These are phyloP conservation scores for Oryzias melastigma DNA, from an alignment of 2,113 vertebrate species.

Conservation along the genomic window DNA sequence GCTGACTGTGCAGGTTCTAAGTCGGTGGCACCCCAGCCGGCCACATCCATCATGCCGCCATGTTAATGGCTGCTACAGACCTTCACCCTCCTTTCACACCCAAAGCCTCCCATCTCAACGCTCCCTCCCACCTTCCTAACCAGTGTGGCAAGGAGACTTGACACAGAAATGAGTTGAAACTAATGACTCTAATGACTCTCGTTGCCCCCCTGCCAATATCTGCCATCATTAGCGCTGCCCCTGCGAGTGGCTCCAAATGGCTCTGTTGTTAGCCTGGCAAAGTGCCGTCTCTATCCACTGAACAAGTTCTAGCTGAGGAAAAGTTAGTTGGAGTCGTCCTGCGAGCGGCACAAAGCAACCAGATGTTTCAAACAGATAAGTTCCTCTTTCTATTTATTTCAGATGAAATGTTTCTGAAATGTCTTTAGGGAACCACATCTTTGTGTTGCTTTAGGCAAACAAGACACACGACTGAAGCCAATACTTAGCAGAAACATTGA, in stretches of 20 bases:
- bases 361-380: too few relatives aligned
- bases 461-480: too few relatives aligned
- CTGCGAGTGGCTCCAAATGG: constrained; percentile 54
- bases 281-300: constrained; percentile 22
- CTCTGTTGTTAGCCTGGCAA: constrained; percentile 44
- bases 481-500: too few relatives aligned
- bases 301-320: constrained; percentile 11
- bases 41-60: constrained; percentile 56
- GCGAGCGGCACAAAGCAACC: too few relatives aligned
- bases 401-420: too few relatives aligned
- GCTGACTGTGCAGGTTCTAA: constrained; percentile 57
- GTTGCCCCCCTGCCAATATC: constrained; percentile 50
- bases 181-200: constrained; percentile 64
- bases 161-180: constrained; percentile 66
- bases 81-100: constrained; percentile 13
- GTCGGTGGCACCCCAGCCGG: constrained; percentile 41
- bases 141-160: constrained; percentile 49
- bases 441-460: too few relatives aligned
- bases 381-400: too few relatives aligned
- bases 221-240: constrained; percentile 49
- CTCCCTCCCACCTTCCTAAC: constrained; percentile 9
- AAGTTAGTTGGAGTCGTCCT: too few relatives aligned
- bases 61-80: constrained; percentile 50
- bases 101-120: constrained; percentile 4
- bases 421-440: too few relatives aligned